phyloP scores from a whole-genome alignment of 2,888 invertebrate genomes.

The Boloria euphrosyne region DNA sequence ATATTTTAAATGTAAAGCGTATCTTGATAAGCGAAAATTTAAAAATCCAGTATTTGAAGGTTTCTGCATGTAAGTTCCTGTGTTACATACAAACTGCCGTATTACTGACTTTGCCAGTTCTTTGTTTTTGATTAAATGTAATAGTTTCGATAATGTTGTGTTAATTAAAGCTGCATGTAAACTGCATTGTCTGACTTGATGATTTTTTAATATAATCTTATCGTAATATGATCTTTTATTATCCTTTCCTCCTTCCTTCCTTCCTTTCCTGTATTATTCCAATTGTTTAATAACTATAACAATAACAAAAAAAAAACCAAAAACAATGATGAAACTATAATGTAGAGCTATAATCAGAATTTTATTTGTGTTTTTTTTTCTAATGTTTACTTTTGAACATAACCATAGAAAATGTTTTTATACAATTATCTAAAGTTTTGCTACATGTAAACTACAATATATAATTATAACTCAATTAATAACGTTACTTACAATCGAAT shows the following conservation, averaged over 20 bases:
- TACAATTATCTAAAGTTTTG: background rate
- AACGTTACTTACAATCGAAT: background rate
- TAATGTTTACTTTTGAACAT: too few species aligned
- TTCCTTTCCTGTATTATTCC: conserved; percentile 10
- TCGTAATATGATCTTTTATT: conserved; percentile 50
- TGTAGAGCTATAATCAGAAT: too few species aligned
- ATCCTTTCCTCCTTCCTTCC: too few species aligned
- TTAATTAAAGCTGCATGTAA: conserved; percentile 44
- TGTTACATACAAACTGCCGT: conserved; percentile 42
- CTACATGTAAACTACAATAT: background rate
- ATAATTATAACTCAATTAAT: background rate
- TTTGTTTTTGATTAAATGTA: conserved; percentile 24
- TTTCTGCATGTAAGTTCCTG: conserved; percentile 38
- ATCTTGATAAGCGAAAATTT: conserved; percentile 49
- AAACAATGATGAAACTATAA: background rate
- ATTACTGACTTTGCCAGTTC: conserved; percentile 18
- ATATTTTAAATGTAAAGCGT: conserved; percentile 54
- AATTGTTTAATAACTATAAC: background rate
- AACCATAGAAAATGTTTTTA: background rate
- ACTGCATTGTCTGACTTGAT: conserved; percentile 55
- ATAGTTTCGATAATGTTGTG: conserved; percentile 26
- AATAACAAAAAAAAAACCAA: background rate
- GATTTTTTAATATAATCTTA: conserved; percentile 56
- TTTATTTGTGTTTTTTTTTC: too few species aligned
- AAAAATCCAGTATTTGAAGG: conserved; percentile 8